phyloP scores from a whole-genome alignment of 2,888 invertebrate species.

The Platynereis dumerilii region DNA sequence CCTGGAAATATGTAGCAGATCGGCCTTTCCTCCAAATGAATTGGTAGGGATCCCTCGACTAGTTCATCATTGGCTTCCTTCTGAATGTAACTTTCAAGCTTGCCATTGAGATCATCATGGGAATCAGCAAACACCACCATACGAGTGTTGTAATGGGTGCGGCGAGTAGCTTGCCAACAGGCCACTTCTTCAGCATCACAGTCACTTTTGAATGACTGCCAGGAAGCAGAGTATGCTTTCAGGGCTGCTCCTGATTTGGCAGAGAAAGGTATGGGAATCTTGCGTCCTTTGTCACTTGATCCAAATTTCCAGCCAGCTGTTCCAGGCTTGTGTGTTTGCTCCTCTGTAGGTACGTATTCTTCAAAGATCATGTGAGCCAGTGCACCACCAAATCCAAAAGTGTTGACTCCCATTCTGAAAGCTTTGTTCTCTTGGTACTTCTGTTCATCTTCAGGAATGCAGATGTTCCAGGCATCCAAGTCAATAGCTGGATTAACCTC shows the following conservation, averaged over 20 bases:
- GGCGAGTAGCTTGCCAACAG: constrained; percentile 22
- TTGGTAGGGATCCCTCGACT: constrained; percentile 15
- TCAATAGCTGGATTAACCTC: constrained; percentile 9
- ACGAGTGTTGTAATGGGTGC: constrained; percentile 25
- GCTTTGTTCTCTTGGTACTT: constrained; percentile 21
- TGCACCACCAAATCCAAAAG: constrained; percentile 33
- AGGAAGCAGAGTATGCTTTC: constrained; percentile 14
- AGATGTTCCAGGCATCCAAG: constrained; percentile 11
- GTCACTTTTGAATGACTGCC: constrained; percentile 21
- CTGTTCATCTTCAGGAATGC: constrained; percentile 20
- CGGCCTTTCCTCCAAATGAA: constrained; percentile 9
- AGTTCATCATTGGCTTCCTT: constrained; percentile 17
- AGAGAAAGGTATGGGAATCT: constrained; percentile 22
- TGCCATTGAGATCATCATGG: constrained; percentile 14
- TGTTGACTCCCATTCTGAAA: constrained; percentile 27
- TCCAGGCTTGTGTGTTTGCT: neutral
- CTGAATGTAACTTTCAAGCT: constrained; percentile 17
- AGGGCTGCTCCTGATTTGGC: constrained; percentile 30
- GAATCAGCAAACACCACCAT: constrained; percentile 26
- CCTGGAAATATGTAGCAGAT: constrained; percentile 35
- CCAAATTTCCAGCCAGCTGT: constrained; percentile 30
- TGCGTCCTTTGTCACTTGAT: constrained; percentile 9
- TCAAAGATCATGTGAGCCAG: constrained; percentile 31
- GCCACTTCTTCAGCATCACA: constrained; percentile 29
- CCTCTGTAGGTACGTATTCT: constrained; percentile 20